These are phyloP conservation scores for Acridotheres tristis DNA, from an alignment of 2,797 vertebrate species.

Conservation along the genomic window DNA sequence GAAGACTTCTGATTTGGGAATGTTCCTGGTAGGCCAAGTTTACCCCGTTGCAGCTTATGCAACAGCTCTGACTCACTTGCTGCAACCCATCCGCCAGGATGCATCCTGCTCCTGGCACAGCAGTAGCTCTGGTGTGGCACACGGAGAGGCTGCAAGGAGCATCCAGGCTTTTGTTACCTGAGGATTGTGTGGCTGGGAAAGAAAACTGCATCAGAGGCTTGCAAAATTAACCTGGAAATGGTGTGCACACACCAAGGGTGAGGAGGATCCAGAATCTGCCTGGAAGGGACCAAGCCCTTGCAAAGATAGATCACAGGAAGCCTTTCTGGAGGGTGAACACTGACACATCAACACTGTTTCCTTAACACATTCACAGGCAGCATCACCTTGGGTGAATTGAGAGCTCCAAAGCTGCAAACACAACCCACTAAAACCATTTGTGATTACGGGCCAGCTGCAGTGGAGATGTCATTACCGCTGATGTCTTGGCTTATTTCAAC, in stretches of 20 bases:
- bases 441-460: background rate
- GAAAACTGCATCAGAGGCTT: no score
- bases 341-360: background rate
- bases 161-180: no score
- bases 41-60: background rate
- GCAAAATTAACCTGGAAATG: no score
- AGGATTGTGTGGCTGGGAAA: no score
- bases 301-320: background rate
- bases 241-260: no score
- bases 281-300: background rate
- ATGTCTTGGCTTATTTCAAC: background rate
- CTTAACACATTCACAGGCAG: background rate
- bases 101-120: background rate
- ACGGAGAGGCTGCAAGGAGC: no score
- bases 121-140: no score
- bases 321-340: background rate
- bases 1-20: background rate
- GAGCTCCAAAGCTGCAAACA: background rate
- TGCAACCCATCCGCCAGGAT: background rate
- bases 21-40: background rate
- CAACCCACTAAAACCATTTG: background rate
- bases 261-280: background rate
- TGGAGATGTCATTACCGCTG: background rate
- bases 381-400: background rate
- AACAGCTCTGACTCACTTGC: background rate